Evolutionary conservation across 2,888 invertebrate genomes (phyloP).

Genomic region (Chloromyia formosa): DNA sequence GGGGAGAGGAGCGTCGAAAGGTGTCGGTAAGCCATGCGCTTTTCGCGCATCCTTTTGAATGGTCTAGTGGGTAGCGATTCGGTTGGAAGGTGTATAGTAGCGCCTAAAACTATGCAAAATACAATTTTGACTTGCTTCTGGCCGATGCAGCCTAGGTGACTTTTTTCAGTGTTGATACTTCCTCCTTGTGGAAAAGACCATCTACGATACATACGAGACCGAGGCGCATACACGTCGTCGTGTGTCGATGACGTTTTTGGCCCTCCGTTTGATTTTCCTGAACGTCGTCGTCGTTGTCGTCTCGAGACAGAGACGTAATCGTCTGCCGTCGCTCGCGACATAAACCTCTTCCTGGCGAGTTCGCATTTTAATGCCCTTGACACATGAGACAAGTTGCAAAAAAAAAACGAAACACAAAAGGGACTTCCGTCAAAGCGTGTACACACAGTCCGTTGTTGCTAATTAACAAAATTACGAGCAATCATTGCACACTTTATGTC

Average conservation of each 20-base stretch:
- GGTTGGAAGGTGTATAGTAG: constrained; percentile 40
- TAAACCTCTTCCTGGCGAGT: constrained; percentile 4
- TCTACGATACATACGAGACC: too few relatives aligned
- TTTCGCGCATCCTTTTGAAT: constrained; percentile 23
- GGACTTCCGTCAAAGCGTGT: too few relatives aligned
- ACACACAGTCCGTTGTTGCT: too few relatives aligned
- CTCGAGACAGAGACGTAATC: too few relatives aligned
- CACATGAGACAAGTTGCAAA: constrained; percentile 15
- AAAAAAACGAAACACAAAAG: neutral
- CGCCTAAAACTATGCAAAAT: constrained; percentile 45
- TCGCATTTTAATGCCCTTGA: constrained; percentile 28
- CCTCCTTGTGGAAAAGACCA: constrained; percentile 50
- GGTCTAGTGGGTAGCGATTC: constrained; percentile 29
- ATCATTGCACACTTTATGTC: too few relatives aligned
- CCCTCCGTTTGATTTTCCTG: too few relatives aligned
- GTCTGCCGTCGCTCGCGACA: too few relatives aligned
- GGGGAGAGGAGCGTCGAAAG: too few relatives aligned
- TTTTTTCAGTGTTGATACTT: constrained; percentile 51
- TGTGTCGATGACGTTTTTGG: constrained; percentile 15
- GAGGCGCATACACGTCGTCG: constrained; percentile 10
- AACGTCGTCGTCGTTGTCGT: constrained; percentile 17
- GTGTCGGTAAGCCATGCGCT: constrained; percentile 35
- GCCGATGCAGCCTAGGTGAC: constrained; percentile 42
- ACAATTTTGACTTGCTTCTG: constrained; percentile 43
- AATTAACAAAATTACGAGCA: too few relatives aligned